Evolutionary conservation across 2,797 vertebrate species (phyloP), one percentile per base, ranked within the genome.

Genomic region (Arctocebus calabarensis): DNA sequence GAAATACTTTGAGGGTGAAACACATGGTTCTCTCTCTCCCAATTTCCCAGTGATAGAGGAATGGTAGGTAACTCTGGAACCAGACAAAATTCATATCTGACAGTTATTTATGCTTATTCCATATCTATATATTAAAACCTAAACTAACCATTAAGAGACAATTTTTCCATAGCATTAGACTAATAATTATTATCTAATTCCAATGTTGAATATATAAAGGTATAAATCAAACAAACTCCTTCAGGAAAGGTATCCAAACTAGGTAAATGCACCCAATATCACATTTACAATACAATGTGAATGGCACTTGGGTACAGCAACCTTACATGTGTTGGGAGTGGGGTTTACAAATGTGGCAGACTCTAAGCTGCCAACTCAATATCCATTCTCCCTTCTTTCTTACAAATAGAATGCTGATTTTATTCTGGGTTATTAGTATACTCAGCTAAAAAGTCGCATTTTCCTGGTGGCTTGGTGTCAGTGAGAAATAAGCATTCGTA

Each of bases 141-240:
- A 52, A 73, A 64, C 79, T 45, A 84, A 48, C 6, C 4, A 45
- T 40, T 92, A 32, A 86, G 27, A 85, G 68, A 90, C 7, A 95
- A 59, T 90, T 82, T 14, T 62, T 70, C 2, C 9, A 55, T 48
- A 71, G n/a, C 25, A 62, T 34, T 66, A 88, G 23, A 82, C 8
- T 23, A 84, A 6, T 82, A 77, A 73, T 85, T 84, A 32, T 90
- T 71, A 86, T 19, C 27, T 77, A 93, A 82, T 84, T 92, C 77
- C 40, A 2, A 85, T 77, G 34, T 48, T 92, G 68, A 85, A 57
- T 95, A 23, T 27, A 55, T 48, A 88, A 66, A 82, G 23, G 32
- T 66, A 20, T 89, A 68, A 75, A 48, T 85, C 45, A 84, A 90
- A 74, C 59, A 43, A 66, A 66, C 22, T 62, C 61, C 25, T 90